A percentile compares a stretch with the other conserved stretches of the same genome.
Conservation (phyloP, 2,888 invertebrate genomes). For the Mechanitis mazaeus region DNA sequence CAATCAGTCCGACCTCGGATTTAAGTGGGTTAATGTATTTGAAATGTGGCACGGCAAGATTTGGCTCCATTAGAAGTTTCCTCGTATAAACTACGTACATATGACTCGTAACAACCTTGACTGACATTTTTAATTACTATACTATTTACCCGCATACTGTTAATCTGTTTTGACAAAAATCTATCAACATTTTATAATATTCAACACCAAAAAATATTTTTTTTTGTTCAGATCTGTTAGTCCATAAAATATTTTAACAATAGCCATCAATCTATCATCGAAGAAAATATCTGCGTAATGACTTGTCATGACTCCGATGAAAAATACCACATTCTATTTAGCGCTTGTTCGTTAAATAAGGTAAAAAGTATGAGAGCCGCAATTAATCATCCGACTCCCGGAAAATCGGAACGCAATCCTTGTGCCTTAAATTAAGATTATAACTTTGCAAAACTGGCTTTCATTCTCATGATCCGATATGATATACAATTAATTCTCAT, state of each 20-base stretch:
- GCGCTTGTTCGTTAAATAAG: conserved; percentile 55
- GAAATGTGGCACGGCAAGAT: conserved; percentile 58
- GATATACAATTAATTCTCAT: conserved; percentile 7
- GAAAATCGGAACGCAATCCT: conserved; percentile 31
- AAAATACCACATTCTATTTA: conserved; percentile 56
- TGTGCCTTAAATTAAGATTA: conserved; percentile 25
- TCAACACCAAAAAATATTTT: background rate
- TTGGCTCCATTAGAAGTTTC: conserved; percentile 39
- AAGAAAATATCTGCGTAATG: conserved; percentile 62
- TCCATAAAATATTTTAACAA: conserved; percentile 30
- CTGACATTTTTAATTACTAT: conserved; percentile 43
- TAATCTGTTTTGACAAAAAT: conserved; percentile 3
- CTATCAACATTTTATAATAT: background rate
- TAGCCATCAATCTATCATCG: conserved; percentile 59
- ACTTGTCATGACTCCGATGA: conserved; percentile 51
- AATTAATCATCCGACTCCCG: conserved; percentile 56
- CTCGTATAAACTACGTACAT: conserved; percentile 36
- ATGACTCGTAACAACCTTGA: conserved; percentile 47
- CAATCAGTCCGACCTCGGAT: conserved; percentile 51
- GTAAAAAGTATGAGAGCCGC: conserved; percentile 55
- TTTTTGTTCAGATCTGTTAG: background rate
- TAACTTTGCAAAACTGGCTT: conserved; percentile 8
- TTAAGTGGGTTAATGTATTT: conserved; percentile 67
- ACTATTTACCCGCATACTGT: conserved; percentile 38
- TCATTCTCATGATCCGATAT: conserved; percentile 4